A percentile compares a stretch with the other conserved stretches of the same genome.
These are phyloP conservation scores for Grantiella picta DNA, from an alignment of 2,113 vertebrate species.

Conservation along the genomic window DNA sequence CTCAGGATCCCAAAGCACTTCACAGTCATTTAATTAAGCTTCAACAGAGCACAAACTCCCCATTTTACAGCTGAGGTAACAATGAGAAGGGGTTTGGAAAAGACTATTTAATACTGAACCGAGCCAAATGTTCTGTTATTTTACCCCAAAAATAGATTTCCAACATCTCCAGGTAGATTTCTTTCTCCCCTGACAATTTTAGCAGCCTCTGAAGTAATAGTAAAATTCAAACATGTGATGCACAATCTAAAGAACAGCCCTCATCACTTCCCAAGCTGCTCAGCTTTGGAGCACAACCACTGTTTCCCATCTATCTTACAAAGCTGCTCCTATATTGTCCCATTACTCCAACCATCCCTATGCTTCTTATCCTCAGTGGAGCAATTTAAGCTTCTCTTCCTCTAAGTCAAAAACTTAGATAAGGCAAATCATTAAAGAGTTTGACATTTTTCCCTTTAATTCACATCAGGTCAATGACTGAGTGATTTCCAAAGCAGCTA, in stretches of 20 bases:
- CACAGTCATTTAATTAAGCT: constrained; percentile 48
- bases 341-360: not conserved
- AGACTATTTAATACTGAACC: not conserved
- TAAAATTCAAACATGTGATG: not conserved
- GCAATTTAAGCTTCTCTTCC: not conserved
- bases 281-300: not conserved
- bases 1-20: constrained; percentile 43
- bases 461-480: not conserved
- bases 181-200: not conserved
- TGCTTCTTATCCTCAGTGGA: not conserved
- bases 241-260: not conserved
- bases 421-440: not conserved
- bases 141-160: not conserved
- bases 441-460: constrained; percentile 15
- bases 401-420: not conserved
- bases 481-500: not conserved
- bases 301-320: not conserved
- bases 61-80: constrained; percentile 44
- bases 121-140: not conserved
- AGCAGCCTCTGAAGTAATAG: not conserved
- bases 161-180: not conserved
- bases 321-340: not conserved
- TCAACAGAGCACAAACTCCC: constrained; percentile 28
- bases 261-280: not conserved
- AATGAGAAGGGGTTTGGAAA: not conserved